Conservation (phyloP, 2,888 invertebrate species). For the Cantharis rufa region DNA sequence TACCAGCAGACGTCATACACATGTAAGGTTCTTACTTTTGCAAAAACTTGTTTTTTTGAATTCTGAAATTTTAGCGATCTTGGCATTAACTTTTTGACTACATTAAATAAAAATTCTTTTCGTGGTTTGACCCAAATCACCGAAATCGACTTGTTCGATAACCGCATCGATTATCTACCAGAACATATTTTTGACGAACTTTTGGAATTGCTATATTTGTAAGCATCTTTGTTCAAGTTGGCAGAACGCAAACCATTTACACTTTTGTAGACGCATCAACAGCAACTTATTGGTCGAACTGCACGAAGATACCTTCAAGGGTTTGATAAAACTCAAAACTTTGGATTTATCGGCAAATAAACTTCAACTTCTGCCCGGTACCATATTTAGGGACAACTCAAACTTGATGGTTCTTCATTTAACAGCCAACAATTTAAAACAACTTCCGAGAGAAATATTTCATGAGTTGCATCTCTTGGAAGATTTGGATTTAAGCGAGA, state of each 20-base stretch:
- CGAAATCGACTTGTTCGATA: conserved; percentile 74
- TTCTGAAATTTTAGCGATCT: conserved; percentile 59
- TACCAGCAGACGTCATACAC: conserved; percentile 67
- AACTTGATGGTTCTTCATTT: conserved; percentile 67
- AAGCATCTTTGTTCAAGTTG: conserved; percentile 39
- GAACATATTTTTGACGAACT: conserved; percentile 67
- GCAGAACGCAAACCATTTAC: not conserved
- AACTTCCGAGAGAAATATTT: conserved; percentile 64
- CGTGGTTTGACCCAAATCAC: conserved; percentile 66
- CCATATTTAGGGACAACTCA: conserved; percentile 63
- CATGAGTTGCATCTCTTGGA: conserved; percentile 62
- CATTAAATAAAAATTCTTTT: conserved; percentile 72
- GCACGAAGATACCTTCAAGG: conserved; percentile 61
- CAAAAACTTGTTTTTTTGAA: no score
- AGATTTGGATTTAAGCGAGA: conserved; percentile 72
- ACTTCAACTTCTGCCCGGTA: conserved; percentile 62
- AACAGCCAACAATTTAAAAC: conserved; percentile 67
- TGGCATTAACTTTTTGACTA: conserved; percentile 70
- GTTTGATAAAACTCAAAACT: conserved; percentile 66
- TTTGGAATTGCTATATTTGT: conserved; percentile 67
- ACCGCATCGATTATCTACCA: conserved; percentile 70
- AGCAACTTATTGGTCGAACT: conserved; percentile 69
- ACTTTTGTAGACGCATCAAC: conserved; percentile 64
- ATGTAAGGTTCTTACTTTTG: conserved; percentile 58
- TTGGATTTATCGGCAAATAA: conserved; percentile 71